Conservation (phyloP, 2,113 vertebrate species). For the Arizona elegans region DNA sequence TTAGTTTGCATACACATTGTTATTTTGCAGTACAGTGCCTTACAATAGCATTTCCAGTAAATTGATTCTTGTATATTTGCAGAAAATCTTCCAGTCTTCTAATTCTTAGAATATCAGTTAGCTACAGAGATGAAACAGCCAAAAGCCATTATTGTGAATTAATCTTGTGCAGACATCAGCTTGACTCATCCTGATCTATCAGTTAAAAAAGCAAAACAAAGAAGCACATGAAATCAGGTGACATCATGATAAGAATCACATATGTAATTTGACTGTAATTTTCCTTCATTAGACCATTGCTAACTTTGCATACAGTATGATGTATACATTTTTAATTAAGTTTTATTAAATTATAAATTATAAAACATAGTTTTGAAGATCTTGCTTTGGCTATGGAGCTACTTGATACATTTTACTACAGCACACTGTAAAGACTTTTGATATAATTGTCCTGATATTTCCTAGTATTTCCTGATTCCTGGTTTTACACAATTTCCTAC, state of each 20-base stretch:
- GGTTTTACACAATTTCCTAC: background rate
- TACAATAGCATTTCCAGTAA: constrained; percentile 36
- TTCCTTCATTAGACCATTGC: background rate
- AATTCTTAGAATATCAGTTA: constrained; percentile 50
- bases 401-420: constrained; percentile 28
- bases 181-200: constrained; percentile 25
- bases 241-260: background rate
- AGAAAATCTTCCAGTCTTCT: background rate
- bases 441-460: background rate
- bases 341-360: too few relatives aligned
- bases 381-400: background rate
- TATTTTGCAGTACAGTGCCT: constrained; percentile 26
- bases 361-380: background rate
- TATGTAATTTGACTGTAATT: background rate
- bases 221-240: background rate
- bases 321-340: background rate
- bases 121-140: constrained; percentile 46
- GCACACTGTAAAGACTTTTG: background rate
- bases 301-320: constrained; percentile 4
- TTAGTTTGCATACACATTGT: constrained; percentile 49
- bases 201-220: background rate
- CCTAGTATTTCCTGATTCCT: background rate
- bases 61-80: constrained; percentile 43
- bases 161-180: constrained; percentile 20
- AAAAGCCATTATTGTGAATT: constrained; percentile 43